Evolutionary conservation across 2,888 invertebrate species (phyloP).

Genomic region (Helobdella robusta): DNA sequence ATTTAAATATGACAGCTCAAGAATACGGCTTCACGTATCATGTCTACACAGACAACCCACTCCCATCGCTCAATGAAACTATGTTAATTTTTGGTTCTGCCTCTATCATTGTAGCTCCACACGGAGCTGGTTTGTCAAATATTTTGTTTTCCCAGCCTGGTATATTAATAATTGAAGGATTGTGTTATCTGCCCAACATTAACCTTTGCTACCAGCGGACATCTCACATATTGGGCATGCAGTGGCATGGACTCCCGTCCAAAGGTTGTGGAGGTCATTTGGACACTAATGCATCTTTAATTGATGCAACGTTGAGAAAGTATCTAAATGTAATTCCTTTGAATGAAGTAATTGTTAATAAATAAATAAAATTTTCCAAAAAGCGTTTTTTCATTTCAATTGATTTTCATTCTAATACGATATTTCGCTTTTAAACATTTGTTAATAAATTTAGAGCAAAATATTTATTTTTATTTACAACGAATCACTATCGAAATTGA

Average conservation of each 20-base stretch:
- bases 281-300: no score
- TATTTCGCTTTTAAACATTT: no score
- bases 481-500: no score
- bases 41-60: constrained; percentile 28
- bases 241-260: constrained; percentile 11
- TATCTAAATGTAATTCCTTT: no score
- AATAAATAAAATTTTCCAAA: no score
- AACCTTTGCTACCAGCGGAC: constrained; percentile 32
- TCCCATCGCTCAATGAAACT: constrained; percentile 24
- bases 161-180: constrained; percentile 31
- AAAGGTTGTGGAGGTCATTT: constrained; percentile 24
- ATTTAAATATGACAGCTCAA: background rate
- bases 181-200: constrained; percentile 32
- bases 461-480: no score
- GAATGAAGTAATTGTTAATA: no score
- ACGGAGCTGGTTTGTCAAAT: constrained; percentile 35
- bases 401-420: no score
- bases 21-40: constrained; percentile 11
- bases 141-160: constrained; percentile 31
- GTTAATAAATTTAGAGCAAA: no score
- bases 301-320: no score
- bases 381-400: no score
- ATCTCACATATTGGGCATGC: constrained; percentile 28
- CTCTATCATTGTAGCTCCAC: constrained; percentile 33
- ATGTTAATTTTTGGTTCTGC: constrained; percentile 32